Evolutionary conservation across 2,797 vertebrate species (phyloP), one percentile per base, ranked within the genome.

Genomic region (Percopsis omiscomaycus): DNA sequence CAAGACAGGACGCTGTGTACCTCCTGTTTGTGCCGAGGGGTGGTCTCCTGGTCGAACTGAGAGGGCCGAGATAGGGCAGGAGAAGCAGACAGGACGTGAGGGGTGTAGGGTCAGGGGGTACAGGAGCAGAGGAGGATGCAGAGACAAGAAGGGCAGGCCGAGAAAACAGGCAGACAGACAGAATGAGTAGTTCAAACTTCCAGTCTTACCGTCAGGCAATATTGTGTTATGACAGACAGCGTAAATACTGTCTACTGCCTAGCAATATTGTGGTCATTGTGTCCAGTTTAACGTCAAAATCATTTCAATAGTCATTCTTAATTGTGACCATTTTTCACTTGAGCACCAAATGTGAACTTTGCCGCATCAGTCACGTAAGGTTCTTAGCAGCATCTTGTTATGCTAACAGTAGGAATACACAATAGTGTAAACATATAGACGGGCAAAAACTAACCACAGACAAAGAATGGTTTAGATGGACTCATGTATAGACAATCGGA

Each of bases 11-110:
- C 79, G 54, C 80, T 54, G 66, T 83, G 93, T 97, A 98, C 96
- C 96, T 99, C 96, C 94, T 96, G 95, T 85, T 98, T 96, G 93
- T 96, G 96, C 87, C 94, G 94, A 83, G 95, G 96, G 73, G 94
- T 96, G 89, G 94, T 92, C 91, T 98, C 95, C 82, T 94, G 94
- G 89, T 98, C 95, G 96, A 92, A 94, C 94, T 97, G 93, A 92
- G 89, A 88, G 87, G 90, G 91, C 86, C 86, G 78, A 86, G 87
- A 83, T 86, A 77, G 84, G 74, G 65, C 76, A 86, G 83, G 77
- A 79, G 66, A 73, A 68, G 54, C 74, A 70, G 59, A 30, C 47
- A 69, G 75, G 69, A 61, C 3, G 48, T 52, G n/a, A 75, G 52
- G 68, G 64, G 61, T 73, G 75, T 70, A 62, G 68, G 68, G 59